phyloP scores from a whole-genome alignment of 2,113 vertebrate genomes.

The Mastomys natalensis region DNA sequence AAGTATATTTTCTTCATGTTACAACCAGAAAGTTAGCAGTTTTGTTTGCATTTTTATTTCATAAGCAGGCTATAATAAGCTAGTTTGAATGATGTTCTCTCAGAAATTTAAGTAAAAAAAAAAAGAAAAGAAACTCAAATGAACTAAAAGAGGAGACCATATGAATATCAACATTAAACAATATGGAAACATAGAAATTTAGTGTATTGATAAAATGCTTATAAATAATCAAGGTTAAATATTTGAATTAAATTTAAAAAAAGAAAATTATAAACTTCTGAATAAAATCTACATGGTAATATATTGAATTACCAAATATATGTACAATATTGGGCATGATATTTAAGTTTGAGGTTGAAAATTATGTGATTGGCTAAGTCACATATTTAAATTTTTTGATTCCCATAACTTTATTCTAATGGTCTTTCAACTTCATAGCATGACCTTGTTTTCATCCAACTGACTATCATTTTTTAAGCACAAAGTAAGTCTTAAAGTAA shows the following conservation, averaged over 20 bases:
- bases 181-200: not conserved
- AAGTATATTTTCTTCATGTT: not conserved
- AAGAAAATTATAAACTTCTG: not conserved
- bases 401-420: not conserved
- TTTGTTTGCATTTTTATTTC: not conserved
- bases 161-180: not conserved
- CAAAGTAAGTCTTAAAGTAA: not conserved
- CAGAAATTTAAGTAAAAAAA: constrained; percentile 36
- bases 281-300: not conserved
- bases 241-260: not conserved
- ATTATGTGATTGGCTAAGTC: not conserved
- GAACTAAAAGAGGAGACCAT: not conserved
- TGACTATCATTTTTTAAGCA: not conserved
- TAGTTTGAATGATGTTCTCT: not conserved
- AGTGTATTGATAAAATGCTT: not conserved
- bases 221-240: not conserved
- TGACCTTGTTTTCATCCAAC: not conserved
- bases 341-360: not conserved
- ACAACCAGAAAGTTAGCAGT: not conserved
- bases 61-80: not conserved
- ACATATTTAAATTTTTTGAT: not conserved
- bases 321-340: not conserved
- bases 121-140: not conserved
- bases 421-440: not conserved
- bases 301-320: not conserved